Base-by-base conservation (phyloP, 2,113 vertebrate species). In the Cromileptes altivelis region DNA sequence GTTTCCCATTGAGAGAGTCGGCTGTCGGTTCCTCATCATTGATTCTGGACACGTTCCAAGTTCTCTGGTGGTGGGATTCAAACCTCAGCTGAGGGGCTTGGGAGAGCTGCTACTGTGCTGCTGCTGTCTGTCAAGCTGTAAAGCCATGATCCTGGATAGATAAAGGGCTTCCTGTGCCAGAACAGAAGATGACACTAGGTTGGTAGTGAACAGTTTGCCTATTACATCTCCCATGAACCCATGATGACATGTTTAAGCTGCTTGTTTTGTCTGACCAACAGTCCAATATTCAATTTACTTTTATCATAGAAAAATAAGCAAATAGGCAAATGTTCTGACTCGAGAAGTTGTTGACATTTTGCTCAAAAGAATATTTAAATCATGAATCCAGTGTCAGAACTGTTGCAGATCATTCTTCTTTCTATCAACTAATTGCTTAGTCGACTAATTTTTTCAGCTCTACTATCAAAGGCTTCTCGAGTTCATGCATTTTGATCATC, bases 121-220 rank as follows among this genome's bases (percentile, higher is more conserved):
- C 9, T 45, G 58, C 73, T 71, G 52, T 81, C 73, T 27, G 4
- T 75, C 37, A 25, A 25, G 42, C 45, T 68, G 55, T 50, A 27
- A 74, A 13, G 47, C 30, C 25, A 4, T 81, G 75, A 81, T 83
- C 65, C 76, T 0, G 65, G 19, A 76, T 53, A 64, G 33, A 65
- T 72, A 53, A 79, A 75, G 17, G 63, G 0, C 50, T 58, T 50
- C 23, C 52, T 79, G 63, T 63, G 68, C 42, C 70, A 55, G 50
- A 49, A n/a, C 21, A 70, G 71, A 27, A 63, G 65, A 72, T 45
- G 70, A 40, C 27, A 71, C 5, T 4, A 3, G 40, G 45, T 62
- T 70, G 74, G n/a, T 19, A 45, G 30, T 25, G 58, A 25, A 12
- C 15, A 27, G 42, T 68, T 62, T 58, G 45, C 64, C 13, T 13